Conservation (phyloP, 2,888 invertebrate species). For the Conops quadrifasciatus region DNA sequence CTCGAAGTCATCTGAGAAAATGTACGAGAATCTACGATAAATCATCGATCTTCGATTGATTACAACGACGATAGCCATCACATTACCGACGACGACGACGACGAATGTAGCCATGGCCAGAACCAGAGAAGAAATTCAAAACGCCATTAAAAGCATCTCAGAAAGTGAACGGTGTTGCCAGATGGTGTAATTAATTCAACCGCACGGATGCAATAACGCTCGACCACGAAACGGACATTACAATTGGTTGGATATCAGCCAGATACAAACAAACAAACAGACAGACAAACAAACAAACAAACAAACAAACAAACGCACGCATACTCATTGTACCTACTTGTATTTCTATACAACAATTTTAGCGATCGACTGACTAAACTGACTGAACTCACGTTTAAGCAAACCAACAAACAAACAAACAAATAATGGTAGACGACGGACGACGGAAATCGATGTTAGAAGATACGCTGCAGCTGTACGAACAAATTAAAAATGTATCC, state of each 20-base stretch:
- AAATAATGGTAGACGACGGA: background rate
- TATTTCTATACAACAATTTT: too few species aligned
- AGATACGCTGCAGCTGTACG: background rate
- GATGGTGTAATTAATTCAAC: slow-evolving; percentile 39
- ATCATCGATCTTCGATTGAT: background rate
- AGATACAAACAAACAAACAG: slow-evolving; percentile 9
- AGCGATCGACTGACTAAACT: too few species aligned
- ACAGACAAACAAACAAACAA: background rate
- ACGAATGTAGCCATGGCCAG: background rate
- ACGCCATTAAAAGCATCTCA: slow-evolving; percentile 10
- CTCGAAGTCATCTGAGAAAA: background rate
- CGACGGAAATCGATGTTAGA: background rate
- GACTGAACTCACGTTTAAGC: background rate
- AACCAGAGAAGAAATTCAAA: background rate
- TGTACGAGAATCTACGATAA: background rate
- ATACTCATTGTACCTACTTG: too few species aligned
- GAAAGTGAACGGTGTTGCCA: slow-evolving; percentile 23
- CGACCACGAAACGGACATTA: slow-evolving; percentile 29
- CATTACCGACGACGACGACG: background rate
- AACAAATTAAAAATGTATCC: slow-evolving; percentile 9
- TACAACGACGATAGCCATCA: background rate
- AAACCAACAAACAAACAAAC: background rate
- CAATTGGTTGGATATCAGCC: slow-evolving; percentile 28
- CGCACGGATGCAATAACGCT: slow-evolving; percentile 38
- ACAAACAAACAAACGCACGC: too few species aligned